A percentile compares a stretch with the other conserved stretches of the same genome.
phyloP scores from a whole-genome alignment of 64 coral and sea anemone species.

The Platygyra sinensis region DNA sequence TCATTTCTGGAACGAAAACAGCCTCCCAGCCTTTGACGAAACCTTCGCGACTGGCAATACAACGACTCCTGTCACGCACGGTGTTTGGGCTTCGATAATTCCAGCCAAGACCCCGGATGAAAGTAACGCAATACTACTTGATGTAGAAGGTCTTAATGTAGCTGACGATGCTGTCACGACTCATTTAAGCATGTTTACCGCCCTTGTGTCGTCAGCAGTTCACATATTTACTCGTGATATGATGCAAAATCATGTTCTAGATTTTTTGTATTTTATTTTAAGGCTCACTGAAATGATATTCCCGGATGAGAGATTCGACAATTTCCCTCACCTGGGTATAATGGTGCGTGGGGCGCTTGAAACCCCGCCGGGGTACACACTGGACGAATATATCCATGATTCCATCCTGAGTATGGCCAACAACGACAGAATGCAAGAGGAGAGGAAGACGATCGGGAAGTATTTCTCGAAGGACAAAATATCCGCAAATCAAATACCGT shows the following conservation, averaged over 20 bases:
- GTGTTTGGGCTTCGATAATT: slow-evolving; percentile 42
- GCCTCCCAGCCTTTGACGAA: not conserved
- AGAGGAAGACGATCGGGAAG: slow-evolving; percentile 25
- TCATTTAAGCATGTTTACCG: slow-evolving; percentile 53
- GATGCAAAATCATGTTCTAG: slow-evolving; percentile 10
- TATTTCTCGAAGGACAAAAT: slow-evolving; percentile 27
- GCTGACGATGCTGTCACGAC: slow-evolving; percentile 24
- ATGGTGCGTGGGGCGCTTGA: slow-evolving; percentile 17
- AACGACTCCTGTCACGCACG: slow-evolving; percentile 11
- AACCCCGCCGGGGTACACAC: not conserved
- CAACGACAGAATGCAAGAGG: slow-evolving; percentile 36
- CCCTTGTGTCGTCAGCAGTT: slow-evolving; percentile 46
- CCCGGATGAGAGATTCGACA: not conserved
- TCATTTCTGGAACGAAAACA: slow-evolving; percentile 27
- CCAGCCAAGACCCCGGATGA: not conserved
- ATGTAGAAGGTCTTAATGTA: slow-evolving; percentile 40
- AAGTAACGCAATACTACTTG: slow-evolving; percentile 12
- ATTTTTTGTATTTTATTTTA: slow-evolving; percentile 35
- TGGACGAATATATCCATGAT: slow-evolving; percentile 29
- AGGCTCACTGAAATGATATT: slow-evolving; percentile 36
- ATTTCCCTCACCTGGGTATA: slow-evolving; percentile 38
- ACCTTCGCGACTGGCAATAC: slow-evolving; percentile 30
- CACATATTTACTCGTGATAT: slow-evolving; percentile 16
- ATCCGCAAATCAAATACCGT: slow-evolving; percentile 21
- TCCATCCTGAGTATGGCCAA: not conserved